phyloP scores from a whole-genome alignment of 1,140 invertebrate genomes.

The Bombus sylvicola region DNA sequence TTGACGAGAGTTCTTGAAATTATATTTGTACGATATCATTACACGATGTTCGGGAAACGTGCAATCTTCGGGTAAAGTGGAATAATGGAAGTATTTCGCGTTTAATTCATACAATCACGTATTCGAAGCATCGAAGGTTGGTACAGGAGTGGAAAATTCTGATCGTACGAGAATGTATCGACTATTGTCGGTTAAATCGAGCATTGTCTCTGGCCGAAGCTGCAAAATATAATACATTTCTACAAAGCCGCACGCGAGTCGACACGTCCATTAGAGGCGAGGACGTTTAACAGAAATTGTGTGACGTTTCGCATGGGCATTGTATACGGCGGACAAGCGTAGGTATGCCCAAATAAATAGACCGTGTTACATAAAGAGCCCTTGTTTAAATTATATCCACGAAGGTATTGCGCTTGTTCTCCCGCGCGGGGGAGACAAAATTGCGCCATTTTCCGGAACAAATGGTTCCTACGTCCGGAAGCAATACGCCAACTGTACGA shows the following conservation, averaged over 20 bases:
- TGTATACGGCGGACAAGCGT: conserved; percentile 43
- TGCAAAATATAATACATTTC: conserved; percentile 42
- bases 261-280: conserved; percentile 47
- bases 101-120: neutral
- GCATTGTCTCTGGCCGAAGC: conserved; percentile 39
- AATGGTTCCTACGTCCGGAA: conserved; percentile 66
- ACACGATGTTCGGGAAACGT: neutral
- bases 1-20: neutral
- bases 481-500: conserved; percentile 62
- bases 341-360: conserved; percentile 62
- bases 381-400: conserved; percentile 62
- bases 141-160: neutral
- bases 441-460: conserved; percentile 71
- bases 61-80: no score
- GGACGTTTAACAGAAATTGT: conserved; percentile 55
- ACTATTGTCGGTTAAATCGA: conserved; percentile 31
- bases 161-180: no score
- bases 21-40: neutral
- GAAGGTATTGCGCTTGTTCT: conserved; percentile 64
- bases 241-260: conserved; percentile 15
- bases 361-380: conserved; percentile 56
- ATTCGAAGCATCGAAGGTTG: no score
- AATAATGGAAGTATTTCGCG: neutral
- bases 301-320: conserved; percentile 47
- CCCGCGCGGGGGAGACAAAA: conserved; percentile 60